Conservation (phyloP, 2,888 invertebrate genomes). For the Heliconius cydno region DNA sequence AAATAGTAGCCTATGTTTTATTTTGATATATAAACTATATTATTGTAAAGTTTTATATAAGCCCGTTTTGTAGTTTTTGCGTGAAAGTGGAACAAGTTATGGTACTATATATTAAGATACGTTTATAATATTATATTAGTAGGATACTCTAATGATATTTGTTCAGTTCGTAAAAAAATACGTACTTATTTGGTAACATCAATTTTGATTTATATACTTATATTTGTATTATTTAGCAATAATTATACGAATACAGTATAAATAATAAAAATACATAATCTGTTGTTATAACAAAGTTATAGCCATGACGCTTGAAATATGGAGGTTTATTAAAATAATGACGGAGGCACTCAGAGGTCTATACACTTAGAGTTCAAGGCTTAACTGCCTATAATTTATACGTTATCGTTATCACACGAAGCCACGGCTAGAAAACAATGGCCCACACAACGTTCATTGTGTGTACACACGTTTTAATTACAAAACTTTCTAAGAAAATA, state of each 20-base stretch:
- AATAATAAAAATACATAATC: constrained; percentile 10
- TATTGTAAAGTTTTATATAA: too few relatives aligned
- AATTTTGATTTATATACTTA: too few relatives aligned
- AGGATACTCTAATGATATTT: too few relatives aligned
- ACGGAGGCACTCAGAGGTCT: constrained; percentile 61
- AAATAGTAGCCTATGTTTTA: too few relatives aligned
- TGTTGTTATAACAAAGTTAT: constrained; percentile 22
- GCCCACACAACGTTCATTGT: constrained; percentile 41
- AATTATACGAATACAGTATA: neutral
- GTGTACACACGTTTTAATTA: constrained; percentile 22
- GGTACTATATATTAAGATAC: too few relatives aligned
- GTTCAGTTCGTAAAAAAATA: too few relatives aligned
- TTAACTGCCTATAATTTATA: constrained; percentile 63
- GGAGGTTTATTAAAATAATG: constrained; percentile 61
- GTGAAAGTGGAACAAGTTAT: too few relatives aligned
- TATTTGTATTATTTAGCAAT: neutral
- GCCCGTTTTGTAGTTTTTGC: too few relatives aligned
- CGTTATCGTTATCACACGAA: constrained; percentile 67
- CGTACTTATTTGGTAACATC: too few relatives aligned
- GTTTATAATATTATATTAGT: too few relatives aligned
- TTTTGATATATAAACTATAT: too few relatives aligned
- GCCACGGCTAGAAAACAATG: constrained; percentile 54
- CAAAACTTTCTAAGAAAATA: constrained; percentile 2
- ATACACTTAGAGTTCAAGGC: constrained; percentile 76
- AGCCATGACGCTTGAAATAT: constrained; percentile 44